These are phyloP conservation scores for Holotrichia oblita DNA, from an alignment of 1,140 invertebrate species.

Conservation along the genomic window DNA sequence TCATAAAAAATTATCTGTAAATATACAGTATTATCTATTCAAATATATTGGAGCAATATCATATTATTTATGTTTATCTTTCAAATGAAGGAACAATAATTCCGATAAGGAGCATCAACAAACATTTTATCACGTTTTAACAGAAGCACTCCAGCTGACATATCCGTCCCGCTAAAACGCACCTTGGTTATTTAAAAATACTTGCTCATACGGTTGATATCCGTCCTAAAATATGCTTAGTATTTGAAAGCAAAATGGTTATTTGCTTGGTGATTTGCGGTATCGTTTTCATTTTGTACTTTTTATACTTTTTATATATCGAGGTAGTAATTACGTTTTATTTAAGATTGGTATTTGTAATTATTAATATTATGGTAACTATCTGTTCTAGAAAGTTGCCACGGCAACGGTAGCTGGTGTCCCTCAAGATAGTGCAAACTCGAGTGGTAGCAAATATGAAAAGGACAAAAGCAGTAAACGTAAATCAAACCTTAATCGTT, in stretches of 20 bases:
- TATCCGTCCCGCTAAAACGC: constrained; percentile 5
- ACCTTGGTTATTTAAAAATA: constrained; percentile 5
- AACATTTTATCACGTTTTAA: constrained; percentile 19
- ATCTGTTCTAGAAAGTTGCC: constrained; percentile 22
- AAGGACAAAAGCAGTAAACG: constrained; percentile 72
- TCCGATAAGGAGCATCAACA: constrained; percentile 27
- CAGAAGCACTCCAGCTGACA: neutral
- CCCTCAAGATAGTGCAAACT: neutral
- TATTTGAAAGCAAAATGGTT: neutral
- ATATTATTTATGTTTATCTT: constrained; percentile 11
- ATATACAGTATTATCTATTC: neutral
- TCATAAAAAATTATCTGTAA: constrained; percentile 19
- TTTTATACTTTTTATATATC: neutral
- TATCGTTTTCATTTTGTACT: neutral
- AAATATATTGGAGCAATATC: neutral
- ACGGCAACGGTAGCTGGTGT: neutral
- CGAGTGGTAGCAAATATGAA: constrained; percentile 55
- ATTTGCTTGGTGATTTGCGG: neutral
- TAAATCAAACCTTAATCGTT: constrained; percentile 72
- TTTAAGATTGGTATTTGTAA: neutral
- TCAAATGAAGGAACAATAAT: constrained; percentile 9
- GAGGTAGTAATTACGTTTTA: neutral
- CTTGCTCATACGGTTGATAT: neutral
- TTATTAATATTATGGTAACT: constrained; percentile 5
- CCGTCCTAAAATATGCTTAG: neutral